Conservation (phyloP, 2,113 vertebrate species). For the Elgaria multicarinata region DNA sequence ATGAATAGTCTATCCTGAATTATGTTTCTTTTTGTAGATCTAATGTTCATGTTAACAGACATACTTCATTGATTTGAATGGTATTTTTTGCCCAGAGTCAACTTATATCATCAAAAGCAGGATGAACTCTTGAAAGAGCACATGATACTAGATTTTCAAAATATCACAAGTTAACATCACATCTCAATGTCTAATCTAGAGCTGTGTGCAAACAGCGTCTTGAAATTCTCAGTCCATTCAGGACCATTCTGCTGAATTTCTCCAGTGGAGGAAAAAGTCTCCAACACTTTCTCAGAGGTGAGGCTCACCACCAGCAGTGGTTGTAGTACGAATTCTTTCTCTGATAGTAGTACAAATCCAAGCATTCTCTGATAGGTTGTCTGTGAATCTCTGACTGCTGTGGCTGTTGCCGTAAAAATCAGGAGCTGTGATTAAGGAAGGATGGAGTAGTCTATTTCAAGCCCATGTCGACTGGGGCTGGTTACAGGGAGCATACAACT, state of each 20-base stretch:
- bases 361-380: not conserved
- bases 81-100: not conserved
- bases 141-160: slow-evolving; percentile 53
- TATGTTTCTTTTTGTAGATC: slow-evolving; percentile 57
- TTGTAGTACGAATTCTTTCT: too few relatives aligned
- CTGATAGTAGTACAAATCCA: too few relatives aligned
- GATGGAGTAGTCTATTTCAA: not conserved
- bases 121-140: slow-evolving; percentile 61
- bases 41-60: slow-evolving; percentile 54
- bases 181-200: slow-evolving; percentile 43
- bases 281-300: too few relatives aligned
- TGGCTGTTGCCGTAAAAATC: not conserved
- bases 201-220: too few relatives aligned
- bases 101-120: slow-evolving; percentile 53
- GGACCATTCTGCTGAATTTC: too few relatives aligned
- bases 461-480: too few relatives aligned
- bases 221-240: too few relatives aligned
- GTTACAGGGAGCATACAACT: too few relatives aligned
- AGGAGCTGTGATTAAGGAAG: not conserved
- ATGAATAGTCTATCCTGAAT: slow-evolving; percentile 58
- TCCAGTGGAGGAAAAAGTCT: too few relatives aligned
- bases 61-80: slow-evolving; percentile 56
- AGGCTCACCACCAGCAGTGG: too few relatives aligned
- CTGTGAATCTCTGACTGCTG: not conserved
- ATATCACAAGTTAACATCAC: not conserved